Conservation (phyloP, 2,888 invertebrate species). For the Mesoligia furuncula region DNA sequence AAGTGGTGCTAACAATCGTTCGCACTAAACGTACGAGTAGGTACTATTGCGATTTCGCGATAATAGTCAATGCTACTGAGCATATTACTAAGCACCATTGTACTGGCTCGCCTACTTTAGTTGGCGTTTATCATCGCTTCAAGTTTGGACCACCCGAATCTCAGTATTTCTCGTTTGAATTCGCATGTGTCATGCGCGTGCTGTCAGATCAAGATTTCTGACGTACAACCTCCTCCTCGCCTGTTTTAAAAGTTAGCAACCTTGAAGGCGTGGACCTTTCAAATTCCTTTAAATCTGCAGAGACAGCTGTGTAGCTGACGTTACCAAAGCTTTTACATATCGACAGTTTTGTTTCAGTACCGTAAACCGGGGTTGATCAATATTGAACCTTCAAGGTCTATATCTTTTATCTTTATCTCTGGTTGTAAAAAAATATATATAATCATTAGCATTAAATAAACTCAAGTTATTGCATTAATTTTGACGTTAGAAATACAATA, state of each 20-base stretch:
- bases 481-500: no score
- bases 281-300: conserved; percentile 33
- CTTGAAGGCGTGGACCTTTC: conserved; percentile 54
- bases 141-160: conserved; percentile 1
- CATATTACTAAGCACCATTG: not conserved
- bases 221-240: conserved; percentile 12
- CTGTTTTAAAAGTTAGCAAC: conserved; percentile 46
- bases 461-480: no score
- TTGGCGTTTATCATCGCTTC: conserved; percentile 4
- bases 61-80: conserved; percentile 7
- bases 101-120: not conserved
- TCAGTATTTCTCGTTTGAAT: conserved; percentile 12
- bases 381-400: no score
- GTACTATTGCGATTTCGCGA: conserved; percentile 6
- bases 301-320: conserved; percentile 9
- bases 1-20: conserved; percentile 23
- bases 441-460: no score
- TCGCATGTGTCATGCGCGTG: conserved; percentile 25
- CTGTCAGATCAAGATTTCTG: not conserved
- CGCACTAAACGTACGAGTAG: conserved; percentile 3
- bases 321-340: not conserved
- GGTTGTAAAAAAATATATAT: no score
- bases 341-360: conserved; percentile 14
- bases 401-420: no score
- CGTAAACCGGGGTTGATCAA: no score